Conservation (phyloP, 2,113 vertebrate species). For the Oncorhynchus clarkii region DNA sequence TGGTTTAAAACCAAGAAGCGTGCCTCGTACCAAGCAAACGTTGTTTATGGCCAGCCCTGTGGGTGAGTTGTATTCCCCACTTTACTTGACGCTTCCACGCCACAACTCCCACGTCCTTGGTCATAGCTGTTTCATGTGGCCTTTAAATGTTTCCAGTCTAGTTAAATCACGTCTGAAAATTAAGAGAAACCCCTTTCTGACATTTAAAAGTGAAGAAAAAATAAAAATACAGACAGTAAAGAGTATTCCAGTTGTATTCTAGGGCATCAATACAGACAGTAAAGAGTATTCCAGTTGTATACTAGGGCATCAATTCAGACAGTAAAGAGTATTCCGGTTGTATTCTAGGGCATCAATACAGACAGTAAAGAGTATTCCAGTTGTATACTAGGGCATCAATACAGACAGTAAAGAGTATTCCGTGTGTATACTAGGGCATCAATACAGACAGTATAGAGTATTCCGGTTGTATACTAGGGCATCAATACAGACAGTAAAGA, state of each 20-base stretch:
- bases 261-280: no score
- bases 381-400: no score
- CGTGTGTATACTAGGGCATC: no score
- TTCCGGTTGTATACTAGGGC: no score
- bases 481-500: no score
- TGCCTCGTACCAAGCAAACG: slow-evolving; percentile 42
- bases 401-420: no score
- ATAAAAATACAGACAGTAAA: not conserved
- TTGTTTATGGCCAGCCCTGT: slow-evolving; percentile 34
- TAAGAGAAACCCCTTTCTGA: not conserved
- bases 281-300: no score
- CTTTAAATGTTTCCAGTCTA: slow-evolving; percentile 25
- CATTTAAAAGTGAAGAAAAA: not conserved
- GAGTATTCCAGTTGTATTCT: not conserved
- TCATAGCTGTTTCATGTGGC: slow-evolving; percentile 21
- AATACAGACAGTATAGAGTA: no score
- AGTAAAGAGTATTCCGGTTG: no score
- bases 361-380: no score
- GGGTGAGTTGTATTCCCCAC: slow-evolving; percentile 43
- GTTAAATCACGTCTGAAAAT: slow-evolving; percentile 6
- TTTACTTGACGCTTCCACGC: slow-evolving; percentile 37
- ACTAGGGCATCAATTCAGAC: no score
- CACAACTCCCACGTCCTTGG: slow-evolving; percentile 13
- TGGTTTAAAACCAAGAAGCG: slow-evolving; percentile 45
- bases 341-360: no score